Evolutionary conservation across 1,140 invertebrate genomes (phyloP).

Genomic region (Sinonovacula constricta): DNA sequence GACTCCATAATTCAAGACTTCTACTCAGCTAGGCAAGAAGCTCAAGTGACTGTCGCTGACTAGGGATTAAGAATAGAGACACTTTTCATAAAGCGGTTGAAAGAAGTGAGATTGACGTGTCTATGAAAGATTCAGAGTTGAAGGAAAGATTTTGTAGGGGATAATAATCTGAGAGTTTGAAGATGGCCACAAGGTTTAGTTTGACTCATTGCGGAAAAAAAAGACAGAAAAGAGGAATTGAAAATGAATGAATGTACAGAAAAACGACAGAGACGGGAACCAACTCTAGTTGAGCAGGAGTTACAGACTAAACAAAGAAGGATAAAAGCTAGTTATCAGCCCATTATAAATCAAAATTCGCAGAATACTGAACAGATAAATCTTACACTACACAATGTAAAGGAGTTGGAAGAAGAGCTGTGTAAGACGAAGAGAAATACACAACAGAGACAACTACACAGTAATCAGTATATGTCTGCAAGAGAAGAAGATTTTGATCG

Average conservation of each 20-base stretch:
- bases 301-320: neutral
- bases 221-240: neutral
- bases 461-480: neutral
- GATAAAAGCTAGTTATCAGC: neutral
- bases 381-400: neutral
- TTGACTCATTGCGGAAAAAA: too few relatives aligned
- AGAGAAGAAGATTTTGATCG: neutral
- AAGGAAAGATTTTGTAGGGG: conserved; percentile 30
- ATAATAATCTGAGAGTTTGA: neutral
- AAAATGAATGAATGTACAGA: neutral
- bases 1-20: conserved; percentile 5
- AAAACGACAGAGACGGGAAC: neutral
- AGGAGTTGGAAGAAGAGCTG: neutral
- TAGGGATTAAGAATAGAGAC: conserved; percentile 18
- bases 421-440: too few relatives aligned
- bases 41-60: neutral
- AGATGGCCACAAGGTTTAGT: neutral
- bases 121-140: neutral
- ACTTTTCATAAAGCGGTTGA: conserved; percentile 7
- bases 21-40: conserved; percentile 9
- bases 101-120: conserved; percentile 9
- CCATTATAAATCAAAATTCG: neutral
- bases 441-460: too few relatives aligned
- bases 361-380: neutral
- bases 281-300: neutral